Base-by-base conservation (phyloP, 2,113 vertebrate genomes). In the Macrotus californicus region DNA sequence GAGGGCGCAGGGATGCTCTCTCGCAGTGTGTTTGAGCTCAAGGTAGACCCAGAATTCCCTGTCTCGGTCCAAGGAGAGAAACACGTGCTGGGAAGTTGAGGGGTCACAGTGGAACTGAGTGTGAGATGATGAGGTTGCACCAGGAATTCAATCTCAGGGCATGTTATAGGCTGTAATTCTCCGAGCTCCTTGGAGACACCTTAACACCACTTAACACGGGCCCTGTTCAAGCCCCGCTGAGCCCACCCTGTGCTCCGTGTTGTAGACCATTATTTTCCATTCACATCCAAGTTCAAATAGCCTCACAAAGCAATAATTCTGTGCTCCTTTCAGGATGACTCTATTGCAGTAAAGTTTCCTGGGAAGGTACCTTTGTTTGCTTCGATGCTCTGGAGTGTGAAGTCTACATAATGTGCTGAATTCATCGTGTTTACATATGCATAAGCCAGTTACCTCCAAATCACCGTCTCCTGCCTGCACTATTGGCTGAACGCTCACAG, bases 381-480 rank as follows among this genome's bases (percentile, higher is more conserved):
- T 50, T 94, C 97, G 87, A 14, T 85, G 93, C 94, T 96, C 91
- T 95, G 95, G 96, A 96, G 97, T 96, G 96, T 97, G 95, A 97
- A 92, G 88, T 87, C 93, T 95, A 81, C 83, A 36, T 95, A 96
- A 97, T 97, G 96, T 96, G 91, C 96, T 97, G 94, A 97, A 96
- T 97, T 91, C n/a, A 84, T 96, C 93, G 16, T 96, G 94, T 97
- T 97, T 97, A 96, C 94, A 97, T 97, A 97, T 96, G 95, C 96
- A 96, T 96, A 93, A 97, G 83, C 85, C 93, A 81, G 94, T 96
- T 96, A 95, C 92, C 89, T 95, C 87, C 93, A 89, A 94, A 94
- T 96, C 93, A 80, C 86, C 93, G 64, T 54, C 70, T 94, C 83
- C 86, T 94, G 82, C 92, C 89, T 95, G 95, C 59, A 46, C 61